Conservation (phyloP, 1,140 invertebrate genomes). For the Drosophila busckii region DNA sequence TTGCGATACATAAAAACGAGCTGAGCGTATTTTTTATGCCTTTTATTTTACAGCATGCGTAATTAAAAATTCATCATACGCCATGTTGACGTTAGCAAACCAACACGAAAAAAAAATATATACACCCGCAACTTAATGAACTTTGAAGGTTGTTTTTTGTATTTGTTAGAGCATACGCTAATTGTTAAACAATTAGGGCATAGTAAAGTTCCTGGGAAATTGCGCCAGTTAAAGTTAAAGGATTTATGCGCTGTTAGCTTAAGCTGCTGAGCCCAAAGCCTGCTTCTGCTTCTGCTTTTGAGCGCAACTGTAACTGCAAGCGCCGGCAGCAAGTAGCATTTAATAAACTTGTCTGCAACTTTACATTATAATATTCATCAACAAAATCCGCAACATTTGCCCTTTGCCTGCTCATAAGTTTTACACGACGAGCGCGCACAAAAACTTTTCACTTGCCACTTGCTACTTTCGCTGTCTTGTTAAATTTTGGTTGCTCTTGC, state of each 20-base stretch:
- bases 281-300: not conserved
- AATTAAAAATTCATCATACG: constrained; percentile 76
- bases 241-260: constrained; percentile 10
- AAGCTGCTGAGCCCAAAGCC: too few relatives aligned
- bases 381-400: constrained; percentile 25
- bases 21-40: constrained; percentile 22
- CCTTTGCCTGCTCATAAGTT: constrained; percentile 9
- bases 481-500: constrained; percentile 20
- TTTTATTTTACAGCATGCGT: constrained; percentile 44
- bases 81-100: constrained; percentile 40
- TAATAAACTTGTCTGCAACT: constrained; percentile 15
- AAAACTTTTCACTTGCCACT: constrained; percentile 29
- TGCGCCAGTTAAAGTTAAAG: constrained; percentile 29
- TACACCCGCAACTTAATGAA: constrained; percentile 49
- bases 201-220: constrained; percentile 23
- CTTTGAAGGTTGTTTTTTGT: constrained; percentile 58
- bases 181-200: constrained; percentile 67
- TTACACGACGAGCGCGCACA: not conserved
- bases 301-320: not conserved
- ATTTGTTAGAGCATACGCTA: constrained; percentile 40
- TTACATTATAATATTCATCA: constrained; percentile 41
- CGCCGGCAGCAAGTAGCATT: not conserved
- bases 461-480: constrained; percentile 34
- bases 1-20: constrained; percentile 7
- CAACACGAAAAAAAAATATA: constrained; percentile 6